Base-by-base conservation (phyloP, 2,888 invertebrate species). In the Eupeodes latifasciatus region DNA sequence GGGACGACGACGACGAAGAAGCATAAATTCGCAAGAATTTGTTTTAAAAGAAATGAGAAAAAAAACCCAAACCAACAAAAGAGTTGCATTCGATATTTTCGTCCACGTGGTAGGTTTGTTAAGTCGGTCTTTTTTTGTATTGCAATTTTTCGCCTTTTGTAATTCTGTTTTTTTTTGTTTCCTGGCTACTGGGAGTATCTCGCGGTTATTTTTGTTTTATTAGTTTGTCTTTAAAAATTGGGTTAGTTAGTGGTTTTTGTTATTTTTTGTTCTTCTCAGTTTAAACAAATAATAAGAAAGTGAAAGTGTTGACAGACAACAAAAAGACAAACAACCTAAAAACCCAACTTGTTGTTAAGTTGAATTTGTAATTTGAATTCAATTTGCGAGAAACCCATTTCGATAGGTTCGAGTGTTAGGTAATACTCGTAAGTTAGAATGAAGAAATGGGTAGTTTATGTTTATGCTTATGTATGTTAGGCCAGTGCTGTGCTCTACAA, bases 71-170 rank as follows among this genome's bases (percentile, higher is more conserved):
- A 74, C 61, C 16, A 12, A 36, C 61, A 3, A 34, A 16, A 53
- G n/a, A 71, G 57, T 66, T 83, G 91, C 89, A 67, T 80, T 81
- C 89, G 82, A 6, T 57, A 80, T 85, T 62, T 77, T 74, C 91
- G 91, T 90, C 91, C 91, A 92, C 92, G 92, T 92, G 92, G 90
- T 91, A 90, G 90, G 62, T 90, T 90, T 90, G 55, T 76, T 64
- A 59, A 53, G 27, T 27, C 27, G 27, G 27, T 27, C 2, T 27
- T 27, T 62, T 79, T 47, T 76, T 64, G 34, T 76, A 57, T 61
- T 59, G 59, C 72, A 72, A n/a, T 16, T 64, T 34, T 79, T 59
- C 79, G 57, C 14, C 11, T 12, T 61, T 14, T n/a, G 49, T 27
- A 16, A 19, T 44, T 27, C 11, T 16, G 5, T 6, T 53, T 19